Conservation (phyloP, 2,113 vertebrate genomes). For the Toxostoma redivivum region DNA sequence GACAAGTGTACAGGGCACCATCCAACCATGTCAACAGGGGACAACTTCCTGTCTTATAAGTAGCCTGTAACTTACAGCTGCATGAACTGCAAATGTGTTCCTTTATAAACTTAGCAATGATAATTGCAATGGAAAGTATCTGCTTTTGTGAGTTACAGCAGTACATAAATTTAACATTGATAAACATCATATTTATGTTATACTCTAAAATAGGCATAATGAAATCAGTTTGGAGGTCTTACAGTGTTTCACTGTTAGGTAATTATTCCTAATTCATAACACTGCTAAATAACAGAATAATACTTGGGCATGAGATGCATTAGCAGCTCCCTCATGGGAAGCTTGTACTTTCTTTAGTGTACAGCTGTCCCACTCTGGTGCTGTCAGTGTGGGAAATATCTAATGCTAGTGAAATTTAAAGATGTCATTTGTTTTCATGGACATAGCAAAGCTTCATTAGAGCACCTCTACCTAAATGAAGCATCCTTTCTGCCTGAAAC, state of each 20-base stretch:
- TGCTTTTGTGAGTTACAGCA: background rate
- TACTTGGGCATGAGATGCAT: background rate
- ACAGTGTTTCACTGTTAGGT: background rate
- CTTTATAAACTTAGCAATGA: background rate
- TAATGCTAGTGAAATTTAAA: background rate
- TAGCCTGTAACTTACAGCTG: background rate
- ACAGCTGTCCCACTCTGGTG: background rate
- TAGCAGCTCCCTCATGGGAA: background rate
- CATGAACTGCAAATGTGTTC: background rate
- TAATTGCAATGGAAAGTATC: background rate
- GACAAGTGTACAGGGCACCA: background rate
- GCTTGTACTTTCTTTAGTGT: background rate
- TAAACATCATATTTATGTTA: background rate
- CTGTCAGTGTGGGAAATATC: background rate
- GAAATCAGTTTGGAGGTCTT: background rate
- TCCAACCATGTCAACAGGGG: background rate
- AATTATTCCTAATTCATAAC: background rate
- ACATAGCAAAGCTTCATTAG: background rate
- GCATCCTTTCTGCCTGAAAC: background rate
- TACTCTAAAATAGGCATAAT: background rate
- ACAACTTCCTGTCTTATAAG: background rate
- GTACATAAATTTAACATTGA: background rate
- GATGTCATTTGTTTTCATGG: background rate
- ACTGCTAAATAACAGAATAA: background rate
- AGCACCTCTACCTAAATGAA: background rate